Conservation (phyloP, 2,888 invertebrate genomes). For the Scaptomyza reducta region DNA sequence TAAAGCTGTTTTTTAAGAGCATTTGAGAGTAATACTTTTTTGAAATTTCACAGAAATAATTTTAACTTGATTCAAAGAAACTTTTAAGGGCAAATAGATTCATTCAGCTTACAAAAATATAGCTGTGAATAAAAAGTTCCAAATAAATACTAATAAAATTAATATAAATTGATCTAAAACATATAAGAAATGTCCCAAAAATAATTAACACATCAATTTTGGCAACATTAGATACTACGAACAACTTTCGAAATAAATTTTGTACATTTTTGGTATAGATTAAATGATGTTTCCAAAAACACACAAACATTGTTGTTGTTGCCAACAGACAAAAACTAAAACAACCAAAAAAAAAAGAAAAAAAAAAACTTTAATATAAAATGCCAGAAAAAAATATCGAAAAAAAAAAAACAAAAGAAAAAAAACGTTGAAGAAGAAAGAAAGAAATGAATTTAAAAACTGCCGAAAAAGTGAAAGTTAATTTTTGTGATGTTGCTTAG, state of each 20-base stretch:
- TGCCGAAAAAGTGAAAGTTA: constrained; percentile 84
- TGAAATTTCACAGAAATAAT: too few relatives aligned
- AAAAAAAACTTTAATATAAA: constrained; percentile 41
- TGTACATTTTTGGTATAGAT: constrained; percentile 50
- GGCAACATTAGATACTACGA: constrained; percentile 18
- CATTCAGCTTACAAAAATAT: too few relatives aligned
- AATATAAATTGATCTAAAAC: constrained; percentile 14
- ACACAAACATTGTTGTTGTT: constrained; percentile 25
- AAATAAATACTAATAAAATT: background rate
- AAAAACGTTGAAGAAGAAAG: constrained; percentile 53
- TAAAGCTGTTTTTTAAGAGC: too few relatives aligned
- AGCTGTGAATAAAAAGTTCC: too few relatives aligned
- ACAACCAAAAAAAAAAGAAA: constrained; percentile 24
- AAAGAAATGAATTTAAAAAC: constrained; percentile 80
- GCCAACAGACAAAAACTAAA: constrained; percentile 45
- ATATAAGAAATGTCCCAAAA: constrained; percentile 26
- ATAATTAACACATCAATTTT: constrained; percentile 25
- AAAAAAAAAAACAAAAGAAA: constrained; percentile 22
- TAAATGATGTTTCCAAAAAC: constrained; percentile 52
- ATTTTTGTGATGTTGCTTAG: constrained; percentile 76
- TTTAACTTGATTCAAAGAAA: too few relatives aligned
- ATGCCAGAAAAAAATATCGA: constrained; percentile 48
- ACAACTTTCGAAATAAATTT: constrained; percentile 49
- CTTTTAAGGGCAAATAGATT: too few relatives aligned
- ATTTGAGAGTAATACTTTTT: too few relatives aligned